phyloP scores from a whole-genome alignment of 2,888 invertebrate genomes.

The Apodemia mormo region DNA sequence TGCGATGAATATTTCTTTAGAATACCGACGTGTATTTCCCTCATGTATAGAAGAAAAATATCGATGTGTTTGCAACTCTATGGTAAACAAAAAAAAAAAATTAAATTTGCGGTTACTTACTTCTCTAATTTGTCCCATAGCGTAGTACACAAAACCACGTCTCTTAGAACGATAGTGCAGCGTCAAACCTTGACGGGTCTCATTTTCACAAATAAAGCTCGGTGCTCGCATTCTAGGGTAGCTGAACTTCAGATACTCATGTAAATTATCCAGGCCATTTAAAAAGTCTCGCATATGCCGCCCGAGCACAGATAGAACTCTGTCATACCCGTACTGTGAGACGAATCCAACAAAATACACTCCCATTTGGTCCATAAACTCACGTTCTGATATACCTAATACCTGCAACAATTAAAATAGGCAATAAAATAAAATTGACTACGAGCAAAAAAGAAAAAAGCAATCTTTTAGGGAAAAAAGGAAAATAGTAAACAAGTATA shows the following conservation, averaged over 20 bases:
- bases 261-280: slow-evolving; percentile 97
- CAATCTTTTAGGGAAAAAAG: too few relatives aligned
- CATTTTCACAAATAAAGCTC: slow-evolving; percentile 98
- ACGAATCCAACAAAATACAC: slow-evolving; percentile 96
- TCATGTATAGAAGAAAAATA: too few relatives aligned
- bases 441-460: too few relatives aligned
- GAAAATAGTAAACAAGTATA: too few relatives aligned
- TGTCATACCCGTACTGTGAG: slow-evolving; percentile 96
- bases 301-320: slow-evolving; percentile 93
- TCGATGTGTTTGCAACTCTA: too few relatives aligned
- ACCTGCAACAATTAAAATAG: slow-evolving; percentile 79
- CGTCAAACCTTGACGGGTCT: slow-evolving; percentile 94
- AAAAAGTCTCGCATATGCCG: slow-evolving; percentile 97
- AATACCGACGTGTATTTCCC: too few relatives aligned
- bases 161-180: slow-evolving; percentile 96
- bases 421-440: not conserved
- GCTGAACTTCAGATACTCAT: slow-evolving; percentile 97
- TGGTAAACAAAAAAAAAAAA: too few relatives aligned
- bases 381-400: slow-evolving; percentile 91
- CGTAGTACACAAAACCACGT: slow-evolving; percentile 96
- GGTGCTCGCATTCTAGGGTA: slow-evolving; percentile 95
- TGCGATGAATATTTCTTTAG: too few relatives aligned
- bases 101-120: slow-evolving; percentile 57
- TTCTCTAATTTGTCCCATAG: slow-evolving; percentile 97
- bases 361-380: slow-evolving; percentile 97